A percentile compares a stretch with the other conserved stretches of the same genome.
These are phyloP conservation scores for Cryptotis parvus DNA, from an alignment of 2,113 vertebrate genomes.

Conservation along the genomic window DNA sequence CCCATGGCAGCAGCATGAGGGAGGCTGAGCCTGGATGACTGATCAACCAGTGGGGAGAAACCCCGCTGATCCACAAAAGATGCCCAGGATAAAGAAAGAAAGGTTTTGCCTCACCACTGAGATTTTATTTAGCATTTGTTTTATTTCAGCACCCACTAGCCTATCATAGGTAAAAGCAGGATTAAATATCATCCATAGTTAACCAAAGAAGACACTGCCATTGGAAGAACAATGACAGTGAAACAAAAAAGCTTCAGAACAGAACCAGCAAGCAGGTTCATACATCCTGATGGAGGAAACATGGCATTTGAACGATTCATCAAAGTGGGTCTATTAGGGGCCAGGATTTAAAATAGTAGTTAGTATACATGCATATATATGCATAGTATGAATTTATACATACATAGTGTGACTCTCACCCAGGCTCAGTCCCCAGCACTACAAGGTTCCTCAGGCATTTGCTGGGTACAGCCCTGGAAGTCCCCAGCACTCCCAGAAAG, in stretches of 20 bases:
- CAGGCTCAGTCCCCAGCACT: no score
- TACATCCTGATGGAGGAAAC: neutral
- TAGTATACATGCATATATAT: no score
- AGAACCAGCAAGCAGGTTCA: neutral
- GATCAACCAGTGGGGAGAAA: neutral
- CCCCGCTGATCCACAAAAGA: neutral
- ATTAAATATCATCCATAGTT: neutral
- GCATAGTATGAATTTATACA: no score
- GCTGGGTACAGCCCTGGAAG: no score
- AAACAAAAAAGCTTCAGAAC: neutral
- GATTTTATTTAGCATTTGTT: neutral
- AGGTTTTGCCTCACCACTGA: neutral
- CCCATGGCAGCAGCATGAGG: neutral
- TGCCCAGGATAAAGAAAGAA: neutral
- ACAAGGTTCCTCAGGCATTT: no score
- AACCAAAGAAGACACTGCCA: neutral
- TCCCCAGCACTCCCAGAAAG: no score
- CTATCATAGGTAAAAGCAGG: neutral
- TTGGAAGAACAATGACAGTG: neutral
- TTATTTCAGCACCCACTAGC: neutral
- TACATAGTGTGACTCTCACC: no score
- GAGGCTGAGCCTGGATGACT: neutral
- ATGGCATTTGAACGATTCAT: neutral
- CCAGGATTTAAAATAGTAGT: no score
- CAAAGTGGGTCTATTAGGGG: neutral